These are phyloP conservation scores for Catostomus latipinnis DNA, from an alignment of 2,797 vertebrate species.

Conservation along the genomic window DNA sequence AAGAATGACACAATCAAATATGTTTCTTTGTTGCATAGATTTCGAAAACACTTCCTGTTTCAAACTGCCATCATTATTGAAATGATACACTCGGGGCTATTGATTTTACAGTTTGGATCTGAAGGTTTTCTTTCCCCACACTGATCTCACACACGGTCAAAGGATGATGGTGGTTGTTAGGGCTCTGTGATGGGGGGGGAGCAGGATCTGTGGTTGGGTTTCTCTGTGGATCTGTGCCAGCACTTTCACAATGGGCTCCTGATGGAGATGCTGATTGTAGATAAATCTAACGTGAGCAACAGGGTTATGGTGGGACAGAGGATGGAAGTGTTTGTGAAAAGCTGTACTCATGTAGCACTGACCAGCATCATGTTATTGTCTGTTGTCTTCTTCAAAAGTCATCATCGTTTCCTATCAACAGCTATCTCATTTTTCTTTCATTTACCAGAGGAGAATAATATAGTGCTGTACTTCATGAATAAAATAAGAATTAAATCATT, in stretches of 20 bases:
- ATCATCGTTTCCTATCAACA: conserved; percentile 42
- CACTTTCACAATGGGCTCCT: conserved; percentile 59
- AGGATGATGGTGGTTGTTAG: conserved; percentile 31
- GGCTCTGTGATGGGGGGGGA: conserved; percentile 9
- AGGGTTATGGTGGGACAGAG: conserved; percentile 13
- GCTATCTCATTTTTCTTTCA: conserved; percentile 22
- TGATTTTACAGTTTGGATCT: conserved; percentile 46
- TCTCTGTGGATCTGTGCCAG: conserved; percentile 42
- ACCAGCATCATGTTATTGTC: conserved; percentile 48
- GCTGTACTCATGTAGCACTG: conserved; percentile 58
- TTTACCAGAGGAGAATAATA: conserved; percentile 33
- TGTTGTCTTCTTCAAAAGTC: conserved; percentile 3
- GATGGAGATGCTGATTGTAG: conserved; percentile 51
- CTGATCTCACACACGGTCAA: conserved; percentile 4
- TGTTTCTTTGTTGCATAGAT: conserved; percentile 14
- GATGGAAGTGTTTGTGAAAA: conserved; percentile 12
- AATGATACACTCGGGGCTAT: conserved; percentile 15
- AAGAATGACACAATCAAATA: conserved; percentile 19
- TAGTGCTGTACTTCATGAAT: conserved; percentile 19
- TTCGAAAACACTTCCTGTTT: conserved; percentile 40
- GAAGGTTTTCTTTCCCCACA: background rate
- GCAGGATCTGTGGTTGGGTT: conserved; percentile 9
- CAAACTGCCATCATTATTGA: conserved; percentile 23
- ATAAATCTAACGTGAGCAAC: conserved; percentile 45
- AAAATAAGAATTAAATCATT: conserved; percentile 34